Base-by-base conservation (phyloP, 2,888 invertebrate genomes). In the Platycnemis pennipes region DNA sequence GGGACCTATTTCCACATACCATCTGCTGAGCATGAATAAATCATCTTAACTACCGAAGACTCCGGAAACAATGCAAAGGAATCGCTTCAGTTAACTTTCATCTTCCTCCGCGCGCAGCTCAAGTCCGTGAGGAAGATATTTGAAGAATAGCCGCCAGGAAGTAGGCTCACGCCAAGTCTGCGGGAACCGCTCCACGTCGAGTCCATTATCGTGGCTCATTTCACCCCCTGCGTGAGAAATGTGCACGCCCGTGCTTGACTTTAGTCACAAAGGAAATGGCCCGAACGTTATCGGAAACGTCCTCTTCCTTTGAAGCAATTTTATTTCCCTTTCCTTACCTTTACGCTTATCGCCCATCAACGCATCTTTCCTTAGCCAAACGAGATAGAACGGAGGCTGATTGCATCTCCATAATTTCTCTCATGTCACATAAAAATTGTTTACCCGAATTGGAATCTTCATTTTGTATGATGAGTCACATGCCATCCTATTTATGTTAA, bases 21-120 rank as follows among this genome's bases (percentile, higher is more conserved):
- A 91, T 91, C 63, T 91, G 91, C n/a, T 69, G 44, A 13, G 26
- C 22, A 63, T 63, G 91, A 91, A 91, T 91, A 91, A 63, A 91
- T 91, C n/a, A 91, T 63, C 44, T 88, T 53, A 89, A 89, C 49
- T 37, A 11, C 42, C 53, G 0, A 45, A 45, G 22, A 13, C 49
- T 53, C 2, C 26, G 31, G 53, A 89, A 53, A 37, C 37, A 89
- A 37, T 89, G 53, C 53, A 49, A 53, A 89, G 88, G 37, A 53
- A 37, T 77, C 37, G 37, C 77, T 13, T 37, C 31, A 16, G 77
- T 77, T 77, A 16, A 77, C 77, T 77, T 77, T 77, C 77, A 77
- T 77, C 37, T 77, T 37, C 16, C 31, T 89, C 3, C 46, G 37
- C 37, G 3, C 22, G 37, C 53, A 19, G 3, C 22, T 22, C n/a